Conservation (phyloP, 1,140 invertebrate genomes). For the Antheraea mylitta region DNA sequence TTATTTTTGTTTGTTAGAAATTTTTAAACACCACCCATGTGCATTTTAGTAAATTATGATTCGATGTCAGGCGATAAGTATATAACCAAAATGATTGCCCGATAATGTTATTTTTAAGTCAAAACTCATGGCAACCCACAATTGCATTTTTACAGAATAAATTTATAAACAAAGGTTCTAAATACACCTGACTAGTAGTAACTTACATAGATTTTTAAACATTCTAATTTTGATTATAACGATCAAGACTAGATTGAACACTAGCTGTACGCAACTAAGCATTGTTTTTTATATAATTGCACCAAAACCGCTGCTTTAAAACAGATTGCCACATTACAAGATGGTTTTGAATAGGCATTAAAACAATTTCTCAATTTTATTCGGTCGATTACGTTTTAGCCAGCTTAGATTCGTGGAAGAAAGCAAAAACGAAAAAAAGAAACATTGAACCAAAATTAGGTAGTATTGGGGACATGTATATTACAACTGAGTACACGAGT, state of each 20-base stretch:
- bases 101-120: not conserved
- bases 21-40: too few species aligned
- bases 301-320: not conserved
- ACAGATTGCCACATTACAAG: not conserved
- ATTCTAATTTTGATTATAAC: not conserved
- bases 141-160: not conserved
- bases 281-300: not conserved
- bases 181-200: not conserved
- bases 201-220: not conserved
- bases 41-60: too few species aligned
- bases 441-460: too few species aligned
- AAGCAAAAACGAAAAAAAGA: too few species aligned
- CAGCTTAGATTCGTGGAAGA: too few species aligned
- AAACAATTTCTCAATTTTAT: not conserved
- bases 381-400: not conserved
- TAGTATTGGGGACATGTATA: too few species aligned
- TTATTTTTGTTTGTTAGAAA: not conserved
- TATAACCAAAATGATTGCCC: not conserved
- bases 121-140: not conserved
- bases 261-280: not conserved
- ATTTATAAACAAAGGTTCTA: not conserved
- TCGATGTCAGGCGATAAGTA: too few species aligned
- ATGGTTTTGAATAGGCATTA: not conserved
- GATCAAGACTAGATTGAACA: constrained; percentile 1
- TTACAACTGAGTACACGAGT: too few species aligned